Evolutionary conservation across 2,797 vertebrate genomes (phyloP), one percentile per base, ranked within the genome.

Genomic region (Chiroxiphia lanceolata): DNA sequence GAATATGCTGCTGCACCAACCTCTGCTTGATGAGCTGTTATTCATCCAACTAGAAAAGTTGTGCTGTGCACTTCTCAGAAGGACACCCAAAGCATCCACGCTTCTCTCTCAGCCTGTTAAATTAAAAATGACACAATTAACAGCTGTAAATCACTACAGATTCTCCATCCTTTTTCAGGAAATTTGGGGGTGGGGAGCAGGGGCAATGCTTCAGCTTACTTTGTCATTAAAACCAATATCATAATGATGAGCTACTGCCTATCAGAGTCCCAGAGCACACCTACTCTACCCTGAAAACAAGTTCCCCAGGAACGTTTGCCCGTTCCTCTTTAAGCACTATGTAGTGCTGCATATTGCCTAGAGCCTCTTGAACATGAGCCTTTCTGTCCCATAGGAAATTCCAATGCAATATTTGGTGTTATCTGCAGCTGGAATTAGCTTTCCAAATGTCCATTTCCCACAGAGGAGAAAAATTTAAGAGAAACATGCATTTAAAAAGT

Each of bases 131-230:
- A 82, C 60, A 48, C 16, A 38, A 36, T 74, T 74, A 86, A 82
- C 47, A 36, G 51, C 20, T 36, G 53, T 71, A 72, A 89, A 74
- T 88, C 57, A 69, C 56, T 71, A 77, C 40, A 34, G 51, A 85
- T 93, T 91, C 47, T 53, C 56, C 70, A 8, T 33, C 40, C 83
- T 91, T 82, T 87, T 83, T 51, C 70, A 89, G 91, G 89, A 96
- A 93, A 96, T 70, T 34, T 50, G 36, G 15, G 20, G 8, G 18
- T 10, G 10, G 13, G 47, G 22, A 81, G 45, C 26, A 47, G 34
- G 15, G 33, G 10, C 69, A 84, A 34, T 60, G 63, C 6, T 76
- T 44, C 44, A 64, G 33, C 20, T 93, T 77, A 22, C 18, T 44
- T 48, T 61, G 2, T 48, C 18, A 70, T 63, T 84, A 53, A 90